Percentiles rank a stretch among this genome's conserved stretches.
phyloP scores from a whole-genome alignment of 2,797 vertebrate species.

The Sebastes taczanowskii region DNA sequence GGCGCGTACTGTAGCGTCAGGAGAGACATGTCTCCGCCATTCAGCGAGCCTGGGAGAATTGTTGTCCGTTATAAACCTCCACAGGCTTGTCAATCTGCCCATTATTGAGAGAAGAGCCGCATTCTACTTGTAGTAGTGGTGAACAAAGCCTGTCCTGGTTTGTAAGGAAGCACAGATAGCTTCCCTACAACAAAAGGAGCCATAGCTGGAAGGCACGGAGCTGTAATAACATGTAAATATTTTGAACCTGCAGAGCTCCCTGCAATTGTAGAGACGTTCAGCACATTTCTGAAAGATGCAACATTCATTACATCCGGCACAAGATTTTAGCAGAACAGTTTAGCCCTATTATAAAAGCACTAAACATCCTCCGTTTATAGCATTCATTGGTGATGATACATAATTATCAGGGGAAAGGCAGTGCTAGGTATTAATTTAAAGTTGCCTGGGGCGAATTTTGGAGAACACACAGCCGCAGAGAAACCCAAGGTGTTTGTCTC shows the following conservation, averaged over 20 bases:
- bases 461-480: slow-evolving; percentile 77
- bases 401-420: slow-evolving; percentile 71
- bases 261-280: slow-evolving; percentile 51
- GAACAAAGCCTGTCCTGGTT: slow-evolving; percentile 36
- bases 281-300: slow-evolving; percentile 45
- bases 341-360: slow-evolving; percentile 66
- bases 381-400: slow-evolving; percentile 67
- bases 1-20: background rate
- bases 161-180: slow-evolving; percentile 34
- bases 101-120: slow-evolving; percentile 23
- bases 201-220: slow-evolving; percentile 24
- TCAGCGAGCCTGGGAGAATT: slow-evolving; percentile 21
- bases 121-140: slow-evolving; percentile 3
- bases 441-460: slow-evolving; percentile 71
- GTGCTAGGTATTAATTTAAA: slow-evolving; percentile 74
- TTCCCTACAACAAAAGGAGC: slow-evolving; percentile 34
- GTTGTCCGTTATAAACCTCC: slow-evolving; percentile 48
- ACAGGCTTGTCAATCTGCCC: slow-evolving; percentile 39
- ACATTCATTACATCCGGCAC: slow-evolving; percentile 52
- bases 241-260: slow-evolving; percentile 35
- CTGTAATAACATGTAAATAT: slow-evolving; percentile 66
- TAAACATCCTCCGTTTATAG: slow-evolving; percentile 72
- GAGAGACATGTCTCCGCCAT: slow-evolving; percentile 21
- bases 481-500: slow-evolving; percentile 81
- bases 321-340: slow-evolving; percentile 51